Evolutionary conservation across 1,140 invertebrate genomes (phyloP).

Genomic region (Drosophila pectinifera): DNA sequence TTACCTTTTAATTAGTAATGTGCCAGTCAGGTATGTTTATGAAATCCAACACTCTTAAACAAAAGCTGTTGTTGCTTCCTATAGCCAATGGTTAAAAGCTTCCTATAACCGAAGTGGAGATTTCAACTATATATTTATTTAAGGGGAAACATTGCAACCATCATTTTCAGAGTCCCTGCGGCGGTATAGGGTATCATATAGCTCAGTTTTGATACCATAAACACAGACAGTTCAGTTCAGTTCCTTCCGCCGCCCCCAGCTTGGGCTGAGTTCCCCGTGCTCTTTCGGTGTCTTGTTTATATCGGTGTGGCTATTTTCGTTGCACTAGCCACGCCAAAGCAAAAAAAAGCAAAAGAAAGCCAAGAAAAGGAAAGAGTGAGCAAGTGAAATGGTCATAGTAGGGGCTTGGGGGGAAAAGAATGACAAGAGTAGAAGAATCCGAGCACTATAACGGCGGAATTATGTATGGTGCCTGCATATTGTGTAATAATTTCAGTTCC

Average conservation of each 20-base stretch:
- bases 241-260: neutral
- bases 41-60: neutral
- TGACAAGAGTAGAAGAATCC: constrained; percentile 2
- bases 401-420: constrained; percentile 12
- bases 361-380: neutral
- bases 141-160: neutral
- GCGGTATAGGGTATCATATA: constrained; percentile 7
- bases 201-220: neutral
- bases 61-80: too few relatives aligned
- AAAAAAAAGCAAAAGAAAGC: constrained; percentile 7
- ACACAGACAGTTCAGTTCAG: neutral
- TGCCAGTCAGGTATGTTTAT: neutral
- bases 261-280: neutral
- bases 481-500: constrained; percentile 64
- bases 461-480: constrained; percentile 55
- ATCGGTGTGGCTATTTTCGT: constrained; percentile 35
- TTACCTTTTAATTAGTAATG: too few relatives aligned
- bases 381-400: constrained; percentile 27
- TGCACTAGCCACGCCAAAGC: constrained; percentile 19
- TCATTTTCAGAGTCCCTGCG: neutral
- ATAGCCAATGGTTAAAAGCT: neutral
- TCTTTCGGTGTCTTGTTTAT: constrained; percentile 33
- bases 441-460: constrained; percentile 27
- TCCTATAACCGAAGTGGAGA: neutral
- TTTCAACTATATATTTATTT: neutral